Conservation (phyloP, 2,888 invertebrate species). For the Perizoma affinitatum region DNA sequence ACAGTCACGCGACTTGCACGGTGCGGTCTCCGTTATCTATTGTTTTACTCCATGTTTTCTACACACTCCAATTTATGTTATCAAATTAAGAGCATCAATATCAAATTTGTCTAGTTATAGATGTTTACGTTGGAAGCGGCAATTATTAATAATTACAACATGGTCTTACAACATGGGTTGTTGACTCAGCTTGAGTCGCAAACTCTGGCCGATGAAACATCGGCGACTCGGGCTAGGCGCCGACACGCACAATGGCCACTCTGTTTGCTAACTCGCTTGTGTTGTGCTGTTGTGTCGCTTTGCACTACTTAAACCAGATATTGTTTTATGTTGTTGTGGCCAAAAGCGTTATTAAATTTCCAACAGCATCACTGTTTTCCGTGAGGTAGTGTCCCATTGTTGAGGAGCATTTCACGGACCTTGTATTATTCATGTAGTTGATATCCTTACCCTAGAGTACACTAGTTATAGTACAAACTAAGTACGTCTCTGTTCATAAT, state of each 20-base stretch:
- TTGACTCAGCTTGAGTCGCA: constrained; percentile 64
- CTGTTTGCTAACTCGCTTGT: constrained; percentile 60
- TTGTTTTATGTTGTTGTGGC: constrained; percentile 58
- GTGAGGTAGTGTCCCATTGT: constrained; percentile 36
- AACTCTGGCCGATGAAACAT: constrained; percentile 63
- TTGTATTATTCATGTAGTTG: constrained; percentile 23
- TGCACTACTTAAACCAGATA: constrained; percentile 49
- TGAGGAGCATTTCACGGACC: constrained; percentile 36
- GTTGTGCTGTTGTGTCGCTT: constrained; percentile 55
- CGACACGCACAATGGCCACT: constrained; percentile 70
- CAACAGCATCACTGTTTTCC: constrained; percentile 56
- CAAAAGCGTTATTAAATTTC: constrained; percentile 66
- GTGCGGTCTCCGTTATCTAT: constrained; percentile 57
- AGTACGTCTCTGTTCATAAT: neutral
- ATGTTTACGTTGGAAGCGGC: constrained; percentile 30
- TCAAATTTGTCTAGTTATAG: constrained; percentile 23
- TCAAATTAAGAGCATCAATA: constrained; percentile 26
- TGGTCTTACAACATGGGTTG: constrained; percentile 55
- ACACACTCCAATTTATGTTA: constrained; percentile 38
- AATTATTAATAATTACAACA: constrained; percentile 58
- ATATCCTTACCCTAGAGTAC: neutral
- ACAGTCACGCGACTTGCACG: constrained; percentile 72
- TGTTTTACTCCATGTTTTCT: constrained; percentile 56
- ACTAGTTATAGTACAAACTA: neutral
- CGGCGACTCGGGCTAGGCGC: constrained; percentile 55